Base-by-base conservation (phyloP, 2,888 invertebrate genomes). In the Synergus japonicus region DNA sequence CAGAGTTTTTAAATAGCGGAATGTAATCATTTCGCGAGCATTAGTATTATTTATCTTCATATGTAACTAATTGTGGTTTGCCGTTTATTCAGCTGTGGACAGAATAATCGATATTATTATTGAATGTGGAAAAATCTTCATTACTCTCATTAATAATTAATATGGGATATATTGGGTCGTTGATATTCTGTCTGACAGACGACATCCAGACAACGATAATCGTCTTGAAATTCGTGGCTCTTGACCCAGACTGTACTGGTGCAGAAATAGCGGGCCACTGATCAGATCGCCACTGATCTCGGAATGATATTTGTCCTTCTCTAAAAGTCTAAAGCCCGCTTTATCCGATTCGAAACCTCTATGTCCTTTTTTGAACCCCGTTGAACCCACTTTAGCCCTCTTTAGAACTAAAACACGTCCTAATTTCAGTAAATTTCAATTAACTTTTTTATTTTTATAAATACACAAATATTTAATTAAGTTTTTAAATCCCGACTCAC, bases 1-100 rank as follows among this genome's bases (percentile, higher is more conserved):
- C 18, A 58, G 58, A 58, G 58, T 58, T 18, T 58, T 58, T 58
- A 58, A 58, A 58, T 58, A 58, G 58, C 9, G 18, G n/a, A 18
- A 58, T 58, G 58, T 13, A 54, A 54, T n/a, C 9, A 54, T 54
- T 54, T 54, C n/a, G n/a, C 15, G 5, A 18, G 18, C 66, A 43
- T 46, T 43, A 67, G 22, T 67, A 67, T 44, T 67, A 67, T 43
- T 67, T 67, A 67, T 46, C 67, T 67, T 46, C 43, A 67, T 64
- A 29, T 44, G 10, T 29, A 22, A 37, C 5, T 64, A 65, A n/a
- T 65, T 65, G 43, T 18, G n/a, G 41, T 9, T 41, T 37, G 13
- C 15, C 13, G 15, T 5, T 49, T 49, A 49, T 49, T 49, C 15
- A 3, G n/a, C n/a, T 9, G 9, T n/a, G 18, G 44, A 67, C 67